These are phyloP conservation scores for Subanguina moxae DNA, from an alignment of 1,140 invertebrate species.

Conservation along the genomic window DNA sequence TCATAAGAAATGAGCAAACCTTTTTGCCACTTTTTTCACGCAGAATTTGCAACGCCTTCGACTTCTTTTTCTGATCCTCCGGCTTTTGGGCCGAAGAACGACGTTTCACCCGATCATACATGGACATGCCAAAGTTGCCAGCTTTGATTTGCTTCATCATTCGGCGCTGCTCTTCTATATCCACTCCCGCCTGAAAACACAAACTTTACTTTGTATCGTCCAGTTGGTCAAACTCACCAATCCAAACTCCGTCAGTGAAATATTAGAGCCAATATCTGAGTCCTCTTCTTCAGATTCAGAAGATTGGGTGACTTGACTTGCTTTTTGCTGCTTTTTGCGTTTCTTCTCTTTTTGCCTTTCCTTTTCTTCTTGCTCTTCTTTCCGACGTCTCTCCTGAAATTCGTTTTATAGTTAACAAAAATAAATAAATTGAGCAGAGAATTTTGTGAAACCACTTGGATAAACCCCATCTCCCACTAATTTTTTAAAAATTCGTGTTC, in stretches of 20 bases:
- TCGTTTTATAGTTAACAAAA: too few species aligned
- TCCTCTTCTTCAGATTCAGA: constrained; percentile 6
- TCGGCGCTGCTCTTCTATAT: constrained; percentile 23
- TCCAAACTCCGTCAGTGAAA: background rate
- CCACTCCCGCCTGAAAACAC: constrained; percentile 15
- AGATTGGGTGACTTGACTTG: background rate
- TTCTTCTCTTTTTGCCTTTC: constrained; percentile 5
- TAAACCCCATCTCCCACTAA: too few species aligned
- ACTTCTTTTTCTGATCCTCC: constrained; percentile 25
- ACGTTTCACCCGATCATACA: constrained; percentile 36
- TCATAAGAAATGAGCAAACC: constrained; percentile 15
- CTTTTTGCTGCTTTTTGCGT: constrained; percentile 10
- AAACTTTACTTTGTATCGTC: background rate
- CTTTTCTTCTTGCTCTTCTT: constrained; percentile 4
- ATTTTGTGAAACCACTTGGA: too few species aligned
- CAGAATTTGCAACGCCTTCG: constrained; percentile 26
- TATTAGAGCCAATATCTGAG: background rate
- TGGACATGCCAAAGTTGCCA: constrained; percentile 31
- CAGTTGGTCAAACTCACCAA: background rate
- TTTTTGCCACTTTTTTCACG: constrained; percentile 32
- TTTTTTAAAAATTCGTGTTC: too few species aligned
- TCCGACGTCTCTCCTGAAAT: constrained; percentile 2
- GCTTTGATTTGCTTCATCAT: constrained; percentile 20
- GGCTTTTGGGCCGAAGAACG: constrained; percentile 19
- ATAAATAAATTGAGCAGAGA: too few species aligned